Base-by-base conservation (phyloP, 2,113 vertebrate species). In the Salminus brasiliensis region DNA sequence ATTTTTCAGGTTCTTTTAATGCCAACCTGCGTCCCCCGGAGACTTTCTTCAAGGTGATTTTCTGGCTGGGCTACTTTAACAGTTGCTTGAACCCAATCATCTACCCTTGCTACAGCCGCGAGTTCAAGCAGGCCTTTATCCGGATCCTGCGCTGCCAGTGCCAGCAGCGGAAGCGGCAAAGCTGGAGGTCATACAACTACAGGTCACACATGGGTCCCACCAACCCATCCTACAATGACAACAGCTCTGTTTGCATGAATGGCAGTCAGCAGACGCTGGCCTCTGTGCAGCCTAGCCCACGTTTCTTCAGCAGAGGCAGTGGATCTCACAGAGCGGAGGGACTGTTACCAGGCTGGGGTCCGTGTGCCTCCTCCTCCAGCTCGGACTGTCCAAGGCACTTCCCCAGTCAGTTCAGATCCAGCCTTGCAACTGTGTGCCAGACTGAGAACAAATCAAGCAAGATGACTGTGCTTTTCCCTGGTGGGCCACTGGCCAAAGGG, bases 41-140 rank as follows among this genome's bases (percentile, higher is more conserved):
- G 29, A 84, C 91, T 0, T 91, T 99, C 87, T 98, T 97, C 91
- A 98, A 96, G 86, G 96, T 99, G 67, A 96, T 98, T 88, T 99
- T 99, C 93, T 99, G 97, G 97, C 93, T 99, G 52, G 97, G 97
- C 78, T 99, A 99, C 88, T 99, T 98, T 91, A 99, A 99, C 94
- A 98, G 97, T 91, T 99, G 97, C 90, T 89, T 99, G 88, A 99
- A 99, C 86, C 97, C 97, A 82, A 96, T 99, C 92, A 98, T 99
- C 89, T 99, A 99, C 88, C 97, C 97, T 55, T 99, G 96, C 91
- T 97, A 96, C 89, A 99, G 95, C 92, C 96, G 97, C 13, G 97
- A 99, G 91, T 99, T 99, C 90, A 99, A 99, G 92, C 89, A 96
- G 85, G 97, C 97, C 87, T 99, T 99, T 86, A 92, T 97, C 82